These are phyloP conservation scores for Pomacea maculata DNA, from an alignment of 1,140 invertebrate species.

Conservation along the genomic window DNA sequence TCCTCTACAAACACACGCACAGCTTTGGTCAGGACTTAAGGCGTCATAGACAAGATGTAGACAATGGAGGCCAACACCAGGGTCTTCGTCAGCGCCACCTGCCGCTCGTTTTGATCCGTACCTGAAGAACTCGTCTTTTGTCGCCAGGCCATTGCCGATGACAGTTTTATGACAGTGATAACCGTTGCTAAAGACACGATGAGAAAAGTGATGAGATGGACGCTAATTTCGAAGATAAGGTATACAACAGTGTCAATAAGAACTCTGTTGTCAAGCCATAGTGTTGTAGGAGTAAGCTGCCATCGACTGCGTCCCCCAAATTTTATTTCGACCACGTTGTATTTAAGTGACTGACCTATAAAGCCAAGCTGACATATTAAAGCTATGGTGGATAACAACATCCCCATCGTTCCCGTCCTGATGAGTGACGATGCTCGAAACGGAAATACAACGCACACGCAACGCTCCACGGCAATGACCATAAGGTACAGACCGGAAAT, in stretches of 20 bases:
- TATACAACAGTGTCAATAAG: too few relatives aligned
- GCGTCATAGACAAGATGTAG: background rate
- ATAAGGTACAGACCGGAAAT: background rate
- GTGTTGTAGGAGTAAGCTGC: too few relatives aligned
- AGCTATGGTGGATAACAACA: background rate
- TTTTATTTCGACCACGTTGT: too few relatives aligned
- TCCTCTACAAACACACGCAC: background rate
- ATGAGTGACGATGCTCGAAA: background rate
- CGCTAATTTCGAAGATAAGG: too few relatives aligned
- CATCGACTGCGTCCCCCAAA: too few relatives aligned
- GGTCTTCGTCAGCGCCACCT: background rate
- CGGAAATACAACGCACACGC: background rate
- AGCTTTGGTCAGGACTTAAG: background rate
- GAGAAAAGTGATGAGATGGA: background rate
- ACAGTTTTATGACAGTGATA: background rate
- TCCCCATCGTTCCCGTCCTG: background rate
- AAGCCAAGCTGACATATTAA: background rate
- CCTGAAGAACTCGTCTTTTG: background rate
- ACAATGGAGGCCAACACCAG: background rate
- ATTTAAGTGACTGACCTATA: too few relatives aligned
- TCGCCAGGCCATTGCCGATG: background rate
- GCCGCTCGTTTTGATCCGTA: too few relatives aligned
- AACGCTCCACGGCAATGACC: background rate
- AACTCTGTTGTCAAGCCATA: too few relatives aligned
- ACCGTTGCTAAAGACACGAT: slow-evolving; percentile 1